These are phyloP conservation scores for Cataglyphis rosenhaueri DNA, from an alignment of 2,888 invertebrate genomes.

Conservation along the genomic window DNA sequence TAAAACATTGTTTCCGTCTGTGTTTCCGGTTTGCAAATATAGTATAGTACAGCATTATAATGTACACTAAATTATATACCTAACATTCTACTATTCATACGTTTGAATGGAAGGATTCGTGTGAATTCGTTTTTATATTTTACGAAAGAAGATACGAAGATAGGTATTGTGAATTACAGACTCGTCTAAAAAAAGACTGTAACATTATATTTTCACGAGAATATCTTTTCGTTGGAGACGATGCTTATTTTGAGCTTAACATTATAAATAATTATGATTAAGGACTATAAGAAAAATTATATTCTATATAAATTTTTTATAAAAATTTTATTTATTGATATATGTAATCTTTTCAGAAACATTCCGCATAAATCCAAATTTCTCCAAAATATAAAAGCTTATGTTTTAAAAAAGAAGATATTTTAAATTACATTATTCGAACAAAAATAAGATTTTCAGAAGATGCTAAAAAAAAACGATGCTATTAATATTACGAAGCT, in stretches of 20 bases:
- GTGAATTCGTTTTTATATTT: background rate
- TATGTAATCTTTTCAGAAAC: background rate
- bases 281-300: background rate
- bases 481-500: background rate
- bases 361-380: background rate
- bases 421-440: background rate
- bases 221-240: background rate
- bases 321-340: background rate
- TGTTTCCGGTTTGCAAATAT: constrained; percentile 34
- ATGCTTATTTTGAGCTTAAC: background rate
- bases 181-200: background rate
- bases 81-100: constrained; percentile 13
- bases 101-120: constrained; percentile 23
- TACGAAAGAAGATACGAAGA: background rate
- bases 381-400: background rate
- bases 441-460: background rate
- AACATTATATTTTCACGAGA: background rate
- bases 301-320: background rate
- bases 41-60: constrained; percentile 26
- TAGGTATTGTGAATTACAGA: background rate
- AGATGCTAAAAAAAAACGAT: background rate
- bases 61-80: constrained; percentile 32
- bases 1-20: constrained; percentile 24
- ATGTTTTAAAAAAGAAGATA: background rate
- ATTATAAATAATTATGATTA: background rate